Evolutionary conservation across 2,888 invertebrate species (phyloP).

Genomic region (Drosophila gaucha): DNA sequence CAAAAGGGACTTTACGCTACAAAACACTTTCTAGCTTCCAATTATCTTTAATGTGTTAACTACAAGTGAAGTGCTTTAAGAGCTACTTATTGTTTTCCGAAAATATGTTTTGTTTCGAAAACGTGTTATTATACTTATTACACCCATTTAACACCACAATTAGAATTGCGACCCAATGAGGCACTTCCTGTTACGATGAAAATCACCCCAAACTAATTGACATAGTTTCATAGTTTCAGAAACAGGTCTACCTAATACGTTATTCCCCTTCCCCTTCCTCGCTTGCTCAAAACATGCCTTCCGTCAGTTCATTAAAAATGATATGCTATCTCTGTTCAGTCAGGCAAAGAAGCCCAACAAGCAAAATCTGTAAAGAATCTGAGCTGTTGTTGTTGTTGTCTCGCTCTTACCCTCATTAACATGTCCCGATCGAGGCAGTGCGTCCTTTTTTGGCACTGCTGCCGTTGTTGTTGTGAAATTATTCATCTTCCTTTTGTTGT

Average conservation of each 20-base stretch:
- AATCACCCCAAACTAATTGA: constrained; percentile 46
- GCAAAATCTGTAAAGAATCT: constrained; percentile 21
- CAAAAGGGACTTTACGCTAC: too few species aligned
- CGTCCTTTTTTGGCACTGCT: constrained; percentile 85
- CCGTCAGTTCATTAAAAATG: constrained; percentile 35
- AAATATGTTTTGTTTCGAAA: not conserved
- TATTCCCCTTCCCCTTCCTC: not conserved
- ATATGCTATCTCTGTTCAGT: constrained; percentile 35
- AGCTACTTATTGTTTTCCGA: not conserved
- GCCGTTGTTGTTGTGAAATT: constrained; percentile 83
- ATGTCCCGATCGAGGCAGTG: constrained; percentile 88
- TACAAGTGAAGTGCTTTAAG: not conserved
- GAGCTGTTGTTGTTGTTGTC: constrained; percentile 8
- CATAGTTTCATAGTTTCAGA: constrained; percentile 23
- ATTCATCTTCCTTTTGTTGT: constrained; percentile 68
- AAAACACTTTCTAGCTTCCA: not conserved
- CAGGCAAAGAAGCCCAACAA: constrained; percentile 33
- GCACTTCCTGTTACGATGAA: constrained; percentile 33
- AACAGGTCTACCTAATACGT: constrained; percentile 12
- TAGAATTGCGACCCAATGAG: constrained; percentile 31
- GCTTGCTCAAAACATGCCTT: too few species aligned
- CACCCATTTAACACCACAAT: constrained; percentile 29
- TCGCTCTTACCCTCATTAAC: constrained; percentile 86
- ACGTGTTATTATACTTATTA: constrained; percentile 5
- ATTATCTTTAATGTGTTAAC: constrained; percentile 9